phyloP scores from a whole-genome alignment of 92 coral and sea anemone species.

The Actinostola sp. region DNA sequence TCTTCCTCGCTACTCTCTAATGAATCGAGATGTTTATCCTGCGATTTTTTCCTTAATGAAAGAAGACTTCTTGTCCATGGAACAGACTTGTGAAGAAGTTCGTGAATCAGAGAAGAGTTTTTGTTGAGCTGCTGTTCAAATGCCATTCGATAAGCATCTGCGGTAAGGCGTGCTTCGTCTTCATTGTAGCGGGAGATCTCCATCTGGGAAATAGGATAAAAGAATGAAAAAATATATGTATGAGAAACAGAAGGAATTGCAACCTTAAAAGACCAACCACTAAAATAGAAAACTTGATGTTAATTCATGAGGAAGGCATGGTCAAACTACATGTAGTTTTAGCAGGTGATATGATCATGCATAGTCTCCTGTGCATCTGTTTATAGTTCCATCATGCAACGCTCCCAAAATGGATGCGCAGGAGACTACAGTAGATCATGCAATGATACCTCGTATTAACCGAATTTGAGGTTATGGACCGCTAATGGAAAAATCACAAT shows the following conservation, averaged over 20 bases:
- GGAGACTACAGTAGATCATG: too few species aligned
- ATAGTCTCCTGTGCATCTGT: too few species aligned
- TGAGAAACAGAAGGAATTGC: background rate
- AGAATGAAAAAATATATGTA: background rate
- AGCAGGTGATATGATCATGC: too few species aligned
- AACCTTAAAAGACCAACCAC: background rate
- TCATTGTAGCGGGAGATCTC: conserved; percentile 57
- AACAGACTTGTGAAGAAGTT: conserved; percentile 71
- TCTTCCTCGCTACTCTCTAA: conserved; percentile 50
- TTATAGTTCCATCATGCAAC: too few species aligned
- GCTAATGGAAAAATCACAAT: too few species aligned
- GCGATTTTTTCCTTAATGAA: conserved; percentile 30
- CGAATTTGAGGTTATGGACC: too few species aligned
- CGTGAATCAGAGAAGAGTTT: conserved; percentile 69
- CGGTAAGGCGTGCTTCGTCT: conserved; percentile 79
- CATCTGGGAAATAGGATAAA: conserved; percentile 37
- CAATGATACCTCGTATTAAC: too few species aligned
- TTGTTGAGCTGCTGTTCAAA: conserved; percentile 80
- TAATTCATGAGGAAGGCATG: too few species aligned
- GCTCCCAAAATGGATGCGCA: too few species aligned
- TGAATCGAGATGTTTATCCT: conserved; percentile 11
- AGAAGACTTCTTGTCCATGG: conserved; percentile 62
- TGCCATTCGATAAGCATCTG: conserved; percentile 84
- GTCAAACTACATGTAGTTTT: too few species aligned
- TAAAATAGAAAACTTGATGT: background rate